Evolutionary conservation across 2,113 vertebrate species (phyloP), one percentile per base, ranked within the genome.

Genomic region (Laterallus jamaicensis): DNA sequence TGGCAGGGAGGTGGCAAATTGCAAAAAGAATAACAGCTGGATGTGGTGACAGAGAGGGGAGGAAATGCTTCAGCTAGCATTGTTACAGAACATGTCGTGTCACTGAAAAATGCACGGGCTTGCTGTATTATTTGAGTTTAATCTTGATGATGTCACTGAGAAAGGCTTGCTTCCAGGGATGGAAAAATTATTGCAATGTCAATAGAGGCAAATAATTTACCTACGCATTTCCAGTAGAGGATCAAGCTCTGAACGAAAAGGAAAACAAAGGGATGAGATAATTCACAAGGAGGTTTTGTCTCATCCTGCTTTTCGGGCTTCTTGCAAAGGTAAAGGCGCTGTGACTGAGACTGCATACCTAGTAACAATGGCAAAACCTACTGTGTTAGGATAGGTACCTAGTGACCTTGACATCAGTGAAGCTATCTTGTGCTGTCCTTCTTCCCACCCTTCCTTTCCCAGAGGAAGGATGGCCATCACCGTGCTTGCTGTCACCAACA

Each of bases 81-180:
- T 90, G 68, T 62, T 74, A 80, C 0, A 88, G 79, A 88, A 93
- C 37, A 52, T 66, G 73, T 74, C 71, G 77, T 16, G 39, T 29
- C 91, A 92, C 76, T 83, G 86, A 79, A 88, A 90, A 88, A 93
- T 76, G 70, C 58, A 87, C 5, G 44, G 81, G 52, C 54, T 92
- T 13, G 12, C 69, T 82, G 39, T 39, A 52, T 88, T 69, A 81
- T 59, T 88, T 47, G 88, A 84, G 64, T 58, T 94, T 86, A 86
- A 88, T 90, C 90, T 56, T 54, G 68, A 63, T 95, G 85, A 93
- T 64, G 79, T 88, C 88, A 95, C 58, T 2, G 4, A 80, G 39
- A 94, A 94, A 86, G 77, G 69, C 49, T 96, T 78, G 76, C 82
- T 96, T 92, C 82, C 92, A 95, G 62, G 54, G 59, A 56, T 71